Conservation (phyloP, 2,113 vertebrate species). For the Emberiza fucata region DNA sequence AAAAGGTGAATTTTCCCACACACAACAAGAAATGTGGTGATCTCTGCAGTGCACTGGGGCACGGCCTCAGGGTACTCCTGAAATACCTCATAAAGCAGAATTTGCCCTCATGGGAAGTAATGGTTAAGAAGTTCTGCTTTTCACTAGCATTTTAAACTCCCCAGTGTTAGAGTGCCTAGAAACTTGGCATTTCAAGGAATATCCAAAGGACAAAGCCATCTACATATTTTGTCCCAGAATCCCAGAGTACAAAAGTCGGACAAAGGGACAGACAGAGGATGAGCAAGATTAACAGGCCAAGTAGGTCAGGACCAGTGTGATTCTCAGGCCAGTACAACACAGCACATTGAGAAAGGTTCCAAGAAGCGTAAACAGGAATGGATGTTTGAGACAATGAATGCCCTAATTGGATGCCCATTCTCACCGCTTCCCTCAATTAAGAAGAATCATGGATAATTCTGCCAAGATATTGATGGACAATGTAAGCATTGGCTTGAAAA, state of each 20-base stretch:
- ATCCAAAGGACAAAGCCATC: slow-evolving; percentile 18
- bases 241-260: not conserved
- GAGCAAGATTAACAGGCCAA: slow-evolving; percentile 49
- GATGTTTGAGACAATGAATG: slow-evolving; percentile 64
- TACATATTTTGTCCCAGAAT: slow-evolving; percentile 13
- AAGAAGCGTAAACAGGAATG: slow-evolving; percentile 63
- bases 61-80: not conserved
- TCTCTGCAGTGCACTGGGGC: not conserved
- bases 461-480: slow-evolving; percentile 66
- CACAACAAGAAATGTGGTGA: not conserved
- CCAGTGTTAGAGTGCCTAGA: not conserved
- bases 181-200: slow-evolving; percentile 44
- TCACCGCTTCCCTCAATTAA: slow-evolving; percentile 61
- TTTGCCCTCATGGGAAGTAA: not conserved
- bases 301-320: slow-evolving; percentile 58
- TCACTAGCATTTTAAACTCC: not conserved
- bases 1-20: not conserved
- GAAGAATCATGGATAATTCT: slow-evolving; percentile 50
- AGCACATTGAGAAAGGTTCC: slow-evolving; percentile 63
- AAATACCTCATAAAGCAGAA: not conserved
- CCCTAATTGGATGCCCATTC: slow-evolving; percentile 64
- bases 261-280: slow-evolving; percentile 47
- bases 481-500: slow-evolving; percentile 64
- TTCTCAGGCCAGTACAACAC: slow-evolving; percentile 67
- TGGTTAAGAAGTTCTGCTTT: not conserved